Base-by-base conservation (phyloP, 1,140 invertebrate species). In the Nautilus pompilius region DNA sequence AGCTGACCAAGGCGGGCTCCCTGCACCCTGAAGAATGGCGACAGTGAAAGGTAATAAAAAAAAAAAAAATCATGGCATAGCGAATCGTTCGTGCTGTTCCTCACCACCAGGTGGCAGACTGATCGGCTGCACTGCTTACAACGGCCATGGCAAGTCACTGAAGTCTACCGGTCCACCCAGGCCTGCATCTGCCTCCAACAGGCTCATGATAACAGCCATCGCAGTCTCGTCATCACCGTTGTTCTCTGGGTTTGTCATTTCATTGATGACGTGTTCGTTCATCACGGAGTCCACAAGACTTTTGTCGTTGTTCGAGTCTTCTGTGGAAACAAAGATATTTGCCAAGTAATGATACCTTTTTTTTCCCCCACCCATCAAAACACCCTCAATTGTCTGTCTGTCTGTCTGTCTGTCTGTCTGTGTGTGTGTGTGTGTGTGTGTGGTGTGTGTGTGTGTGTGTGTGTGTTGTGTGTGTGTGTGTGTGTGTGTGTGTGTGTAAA, bases 131-230 rank as follows among this genome's bases (percentile, higher is more conserved):
- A n/a, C n/a, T n/a, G n/a, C n/a, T n/a, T 80, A 93, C 49, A 95
- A 82, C 0, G 92, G 92, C 92, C 92, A 95, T 0, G 92, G 92
- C 22, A 94, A 81, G 26, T 91, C 91, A 3, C 90, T 90, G 81
- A 93, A 93, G 81, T 95, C 92, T 13, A 93, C 90, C 1, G 91
- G 88, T n/a, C 89, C 89, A 10, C 89, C 89, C 22, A 90, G 83
- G 1, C 89, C 89, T 13, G 88, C 89, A 80, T 91, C 90, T 3
- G 90, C 92, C 82, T 95, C 92, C 33, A 95, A 82, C 17, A 95
- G 84, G 81, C 90, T 93, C 92, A 96, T 94, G 63, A 96, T 93
- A 30, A 95, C 91, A 5, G 93, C 91, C 91, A 95, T 93, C 2
- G 91, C 91, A 22, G 92, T 92, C 73, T 95, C 92, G 70, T 93